Evolutionary conservation across 2,797 vertebrate genomes (phyloP), one percentile per base, ranked within the genome.

Genomic region (Merluccius polli): DNA sequence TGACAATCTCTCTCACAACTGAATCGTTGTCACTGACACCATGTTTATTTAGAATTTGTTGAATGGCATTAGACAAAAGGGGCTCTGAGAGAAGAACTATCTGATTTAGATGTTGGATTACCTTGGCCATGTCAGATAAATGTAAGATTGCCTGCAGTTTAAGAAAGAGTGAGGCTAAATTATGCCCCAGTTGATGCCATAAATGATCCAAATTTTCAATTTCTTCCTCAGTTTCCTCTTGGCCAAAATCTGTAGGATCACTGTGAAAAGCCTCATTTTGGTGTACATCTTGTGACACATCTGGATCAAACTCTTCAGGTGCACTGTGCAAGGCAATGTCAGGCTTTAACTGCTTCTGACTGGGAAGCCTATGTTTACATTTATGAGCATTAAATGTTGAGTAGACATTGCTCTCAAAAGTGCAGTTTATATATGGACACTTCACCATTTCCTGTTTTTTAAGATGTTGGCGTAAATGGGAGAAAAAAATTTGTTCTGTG

Each of bases 321-420:
- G 52, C 30, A 33, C 52, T 77, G 76, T 6, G n/a, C n/a, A n/a
- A n/a, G n/a, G n/a, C n/a, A n/a, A n/a, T n/a, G n/a, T n/a, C 41
- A 48, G 41, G 41, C 41, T 48, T 48, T 16, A 48, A 48, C 41
- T 48, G 41, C 41, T 48, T 48, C 41, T 48, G 41, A 48, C 41
- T 48, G 41, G 41, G 41, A 16, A 16, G 71, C 59, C 27, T 3
- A 77, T 77, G 59, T 0, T 77, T 77, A 18, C 76, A 33, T 77
- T 73, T 77, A 77, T 77, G 73, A 72, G 71, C 63, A 73, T 73
- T 69, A 59, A 79, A 76, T 69, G 74, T 75, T 70, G 74, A 79
- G 69, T 79, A 72, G 48, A 75, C 74, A 44, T 71, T 72, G 70
- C 52, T 65, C 36, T 74, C 67, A 73, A 70, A 72, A 65, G 21